Base-by-base conservation (phyloP, 2,113 vertebrate species). In the Boulengeromyrus knoepffleri region DNA sequence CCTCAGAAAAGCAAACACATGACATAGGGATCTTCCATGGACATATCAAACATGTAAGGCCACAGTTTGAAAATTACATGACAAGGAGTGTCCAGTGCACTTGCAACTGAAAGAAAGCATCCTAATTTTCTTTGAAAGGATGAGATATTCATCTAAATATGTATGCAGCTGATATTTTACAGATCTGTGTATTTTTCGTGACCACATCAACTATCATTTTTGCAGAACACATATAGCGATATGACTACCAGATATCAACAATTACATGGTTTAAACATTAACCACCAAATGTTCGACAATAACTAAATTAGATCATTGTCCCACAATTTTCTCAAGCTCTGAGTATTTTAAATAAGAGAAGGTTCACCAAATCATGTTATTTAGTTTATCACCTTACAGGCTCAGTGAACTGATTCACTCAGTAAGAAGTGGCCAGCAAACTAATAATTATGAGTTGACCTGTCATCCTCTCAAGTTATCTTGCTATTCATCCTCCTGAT, bases 61-160 rank as follows among this genome's bases (percentile, higher is more conserved):
- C 36, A 47, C 87, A 89, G 92, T 90, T 92, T n/a, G 91, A 31
- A 46, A 88, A 66, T 87, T 77, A 91, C 92, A 92, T 91, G 89
- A 92, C 85, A 89, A 89, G 91, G 85, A 87, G 91, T 85, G 92
- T 92, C 90, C 90, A 89, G 89, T 90, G 87, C 86, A 13, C 89
- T 53, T 89, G 88, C 70, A 47, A 42, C 8, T 84, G 5, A 45
- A 87, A 84, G 85, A 88, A 85, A 90, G 58, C 90, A 86, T 87
- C 89, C 56, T 88, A 9, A 85, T 85, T n/a, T 70, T 70, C 3
- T 70, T 70, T 70, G 62, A 5, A 24, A 85, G 6, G 7, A 17
- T 45, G 19, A 46, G 13, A 85, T 45, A 85, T 85, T 85, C 10
- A 47, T 85, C 46, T 47, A 85, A 24, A 47, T 85, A 85, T 84